Evolutionary conservation across 1,140 invertebrate genomes (phyloP).

Genomic region (Agrilus planipennis): DNA sequence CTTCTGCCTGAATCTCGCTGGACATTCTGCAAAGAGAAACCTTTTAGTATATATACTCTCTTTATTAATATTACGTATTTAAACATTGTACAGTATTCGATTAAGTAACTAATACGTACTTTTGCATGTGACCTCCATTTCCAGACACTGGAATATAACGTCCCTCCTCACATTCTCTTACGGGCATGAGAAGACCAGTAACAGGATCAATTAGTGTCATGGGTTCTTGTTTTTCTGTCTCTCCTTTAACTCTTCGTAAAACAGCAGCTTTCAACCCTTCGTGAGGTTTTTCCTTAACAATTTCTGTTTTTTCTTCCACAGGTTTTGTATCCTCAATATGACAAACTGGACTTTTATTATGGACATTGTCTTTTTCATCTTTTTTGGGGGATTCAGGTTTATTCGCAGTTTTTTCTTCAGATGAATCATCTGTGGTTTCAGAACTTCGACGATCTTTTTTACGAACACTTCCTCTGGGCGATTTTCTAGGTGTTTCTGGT

Average conservation of each 20-base stretch:
- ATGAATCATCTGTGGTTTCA: conserved; percentile 47
- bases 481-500: conserved; percentile 40
- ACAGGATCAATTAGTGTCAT: conserved; percentile 61
- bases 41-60: too few species aligned
- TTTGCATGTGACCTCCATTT: neutral
- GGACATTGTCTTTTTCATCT: conserved; percentile 20
- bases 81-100: neutral
- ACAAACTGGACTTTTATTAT: conserved; percentile 14
- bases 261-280: conserved; percentile 28
- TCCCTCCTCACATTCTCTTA: conserved; percentile 60
- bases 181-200: conserved; percentile 58
- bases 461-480: conserved; percentile 45
- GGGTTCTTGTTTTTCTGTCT: conserved; percentile 36
- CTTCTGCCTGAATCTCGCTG: conserved; percentile 13
- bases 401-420: conserved; percentile 38
- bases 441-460: conserved; percentile 46
- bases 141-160: conserved; percentile 51
- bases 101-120: neutral
- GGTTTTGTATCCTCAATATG: conserved; percentile 11
- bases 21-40: too few species aligned
- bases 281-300: conserved; percentile 21
- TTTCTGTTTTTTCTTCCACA: conserved; percentile 12
- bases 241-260: conserved; percentile 29
- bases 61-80: too few species aligned
- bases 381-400: conserved; percentile 10